These are phyloP conservation scores for Anoplius nigerrimus DNA, from an alignment of 2,888 invertebrate species.

Conservation along the genomic window DNA sequence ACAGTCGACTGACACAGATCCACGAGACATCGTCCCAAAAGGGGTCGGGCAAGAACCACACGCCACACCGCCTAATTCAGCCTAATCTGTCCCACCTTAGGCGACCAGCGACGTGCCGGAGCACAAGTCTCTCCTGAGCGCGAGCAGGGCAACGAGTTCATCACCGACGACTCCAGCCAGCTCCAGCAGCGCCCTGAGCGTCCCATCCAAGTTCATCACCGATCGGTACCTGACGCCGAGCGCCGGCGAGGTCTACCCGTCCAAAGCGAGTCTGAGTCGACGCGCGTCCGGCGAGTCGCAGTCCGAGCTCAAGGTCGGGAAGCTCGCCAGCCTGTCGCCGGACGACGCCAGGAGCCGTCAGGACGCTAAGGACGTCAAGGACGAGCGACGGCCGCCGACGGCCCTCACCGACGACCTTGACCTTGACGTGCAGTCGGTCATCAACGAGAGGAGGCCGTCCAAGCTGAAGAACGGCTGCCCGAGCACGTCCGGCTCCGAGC, in stretches of 20 bases:
- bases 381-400: conserved; percentile 40
- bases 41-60: no score
- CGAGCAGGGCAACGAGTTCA: conserved; percentile 44
- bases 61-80: no score
- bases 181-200: conserved; percentile 32
- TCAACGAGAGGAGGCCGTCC: conserved; percentile 72
- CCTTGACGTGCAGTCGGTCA: conserved; percentile 71
- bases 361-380: conserved; percentile 32
- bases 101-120: conserved; percentile 49
- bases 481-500: conserved; percentile 31
- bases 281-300: conserved; percentile 44
- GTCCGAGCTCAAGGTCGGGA: conserved; percentile 31
- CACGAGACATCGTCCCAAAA: no score
- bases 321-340: neutral
- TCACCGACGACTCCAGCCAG: conserved; percentile 32
- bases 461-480: conserved; percentile 57
- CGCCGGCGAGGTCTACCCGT: conserved; percentile 51
- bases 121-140: conserved; percentile 58
- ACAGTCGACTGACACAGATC: no score
- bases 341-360: conserved; percentile 33
- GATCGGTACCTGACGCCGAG: conserved; percentile 53
- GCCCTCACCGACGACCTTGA: conserved; percentile 42
- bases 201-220: conserved; percentile 35
- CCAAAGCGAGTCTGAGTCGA: conserved; percentile 45
- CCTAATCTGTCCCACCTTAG: conserved; percentile 5